Evolutionary conservation across 2,888 invertebrate genomes (phyloP), one percentile per base, ranked within the genome.

Genomic region (Calliopum simillimum): DNA sequence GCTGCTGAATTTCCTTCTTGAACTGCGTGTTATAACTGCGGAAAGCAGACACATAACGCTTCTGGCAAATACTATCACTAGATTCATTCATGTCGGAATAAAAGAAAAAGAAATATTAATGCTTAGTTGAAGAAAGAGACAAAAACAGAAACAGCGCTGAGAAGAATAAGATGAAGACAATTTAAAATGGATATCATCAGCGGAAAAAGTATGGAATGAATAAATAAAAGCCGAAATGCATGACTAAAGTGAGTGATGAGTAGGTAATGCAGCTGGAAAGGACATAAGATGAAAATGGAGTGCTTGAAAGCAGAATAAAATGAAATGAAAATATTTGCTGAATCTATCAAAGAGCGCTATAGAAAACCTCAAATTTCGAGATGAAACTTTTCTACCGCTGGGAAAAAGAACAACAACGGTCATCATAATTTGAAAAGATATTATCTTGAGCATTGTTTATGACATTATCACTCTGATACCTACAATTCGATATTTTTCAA

Each of bases 1-100:
- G 82, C 75, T 81, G 81, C 76, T 82, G 79, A 76, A 86, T 82
- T 83, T 86, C 86, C 76, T 82, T 79, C 73, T 82, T 81, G 80
- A 86, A 86, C 77, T 84, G 84, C 72, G 81, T 79, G 78, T 86
- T 84, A 77, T 86, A 86, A 73, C 82, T 80, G 70, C 80, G 80
- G 76, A 85, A 82, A 69, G 85, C 77, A 73, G 82, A 79, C 76
- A 77, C 76, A 73, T 84, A 85, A 72, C 85, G 85, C 77, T 80
- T 78, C 71, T 77, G 82, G 81, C 84, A 84, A 77, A 81, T 78
- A 71, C 78, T 79, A 70, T 82, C 78, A 73, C 84, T 84, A 49
- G n/a, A n/a, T 23, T 33, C 19, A 33, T 33, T 33, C 49, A 51
- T 47, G 14, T 19, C 16, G 4, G 46, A 13, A 23, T 11, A 51